Base-by-base conservation (phyloP, 2,888 invertebrate species). In the Clivina fossor region DNA sequence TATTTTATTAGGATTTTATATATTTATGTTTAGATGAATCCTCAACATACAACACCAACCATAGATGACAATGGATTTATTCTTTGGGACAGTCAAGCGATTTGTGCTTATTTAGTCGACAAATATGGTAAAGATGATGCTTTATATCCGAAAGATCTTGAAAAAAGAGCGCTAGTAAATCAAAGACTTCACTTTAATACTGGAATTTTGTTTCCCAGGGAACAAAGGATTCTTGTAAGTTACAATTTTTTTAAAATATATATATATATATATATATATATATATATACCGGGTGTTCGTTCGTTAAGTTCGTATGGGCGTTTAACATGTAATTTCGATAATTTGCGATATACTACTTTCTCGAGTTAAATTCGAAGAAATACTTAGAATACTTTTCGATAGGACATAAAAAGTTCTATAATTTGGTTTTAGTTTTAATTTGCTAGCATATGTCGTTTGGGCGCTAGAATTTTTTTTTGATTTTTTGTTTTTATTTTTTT, bases 11-110 rank as follows among this genome's bases (percentile, higher is more conserved):
- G n/a, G n/a, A n/a, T n/a, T n/a, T n/a, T n/a, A n/a, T n/a, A n/a
- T n/a, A n/a, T n/a, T n/a, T 64, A 62, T 40, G 69, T 75, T 4
- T 65, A 82, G 81, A 63, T 80, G 1, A 82, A 81, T 67, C 80
- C 81, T 0, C 75, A 78, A 61, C 80, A 79, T 64, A 77, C 78
- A 19, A 68, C 83, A 33, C 83, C 84, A 4, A 77, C 79, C 9
- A 69, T 84, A 28, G 76, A 80, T 63, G 79, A 78, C 55, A 75
- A 77, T 37, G 81, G 79, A 37, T 79, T 77, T 66, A 56, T 75
- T 77, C 44, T 70, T n/a, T 76, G 58, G 68, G 73, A 66, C 58
- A 80, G 79, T 58, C 78, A 80, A 61, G 78, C 79, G 1, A 80
- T 80, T 33, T 67, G 72, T 15, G 66, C 71, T 20, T 80, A 79